Evolutionary conservation across 2,888 invertebrate species (phyloP).

Genomic region (Fabriciana adippe): DNA sequence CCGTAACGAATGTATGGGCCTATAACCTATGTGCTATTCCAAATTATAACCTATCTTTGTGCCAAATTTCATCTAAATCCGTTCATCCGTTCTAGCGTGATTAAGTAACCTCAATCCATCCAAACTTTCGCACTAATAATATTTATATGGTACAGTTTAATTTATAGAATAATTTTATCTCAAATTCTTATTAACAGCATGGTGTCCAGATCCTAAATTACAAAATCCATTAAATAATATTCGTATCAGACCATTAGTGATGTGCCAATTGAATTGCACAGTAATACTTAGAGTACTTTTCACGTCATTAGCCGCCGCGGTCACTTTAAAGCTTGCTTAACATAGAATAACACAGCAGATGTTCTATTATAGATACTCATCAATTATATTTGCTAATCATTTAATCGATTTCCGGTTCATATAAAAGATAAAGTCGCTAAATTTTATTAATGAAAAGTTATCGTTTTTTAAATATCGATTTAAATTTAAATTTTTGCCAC

Average conservation of each 20-base stretch:
- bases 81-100: too few relatives aligned
- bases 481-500: conserved; percentile 5
- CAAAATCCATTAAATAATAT: conserved; percentile 11
- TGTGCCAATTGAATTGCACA: conserved; percentile 13
- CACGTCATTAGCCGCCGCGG: conserved; percentile 11
- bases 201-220: neutral
- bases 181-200: too few relatives aligned
- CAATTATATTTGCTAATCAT: conserved; percentile 13
- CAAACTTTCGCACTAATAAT: too few relatives aligned
- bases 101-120: too few relatives aligned
- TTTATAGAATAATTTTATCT: too few relatives aligned
- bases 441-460: conserved; percentile 18
- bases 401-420: conserved; percentile 10
- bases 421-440: conserved; percentile 8
- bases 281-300: conserved; percentile 7
- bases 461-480: conserved; percentile 12
- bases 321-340: conserved; percentile 7
- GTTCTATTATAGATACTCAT: conserved; percentile 3
- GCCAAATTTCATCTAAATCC: too few relatives aligned
- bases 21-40: too few relatives aligned
- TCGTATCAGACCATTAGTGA: conserved; percentile 13
- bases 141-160: too few relatives aligned
- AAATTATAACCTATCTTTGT: too few relatives aligned
- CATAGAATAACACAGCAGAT: conserved; percentile 15
- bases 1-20: too few relatives aligned